Percentiles rank a stretch among this genome's conserved stretches.
Evolutionary conservation across 2,113 vertebrate species (phyloP).

Genomic region (Tor tambroides): DNA sequence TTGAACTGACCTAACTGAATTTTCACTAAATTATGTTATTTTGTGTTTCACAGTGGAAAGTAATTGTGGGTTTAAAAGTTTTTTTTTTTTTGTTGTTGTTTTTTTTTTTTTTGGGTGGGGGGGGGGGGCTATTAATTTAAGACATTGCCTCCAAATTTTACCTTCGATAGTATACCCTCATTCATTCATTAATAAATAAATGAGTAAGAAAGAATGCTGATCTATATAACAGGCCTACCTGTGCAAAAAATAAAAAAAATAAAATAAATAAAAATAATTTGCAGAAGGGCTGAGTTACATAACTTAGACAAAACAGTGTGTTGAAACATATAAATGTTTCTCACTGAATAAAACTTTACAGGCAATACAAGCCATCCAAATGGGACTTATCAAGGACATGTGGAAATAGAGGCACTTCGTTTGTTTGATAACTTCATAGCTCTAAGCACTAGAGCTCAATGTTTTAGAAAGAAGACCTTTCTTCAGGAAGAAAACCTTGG

Average conservation of each 20-base stretch:
- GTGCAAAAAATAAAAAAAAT: neutral
- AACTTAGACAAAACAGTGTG: neutral
- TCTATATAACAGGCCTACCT: neutral
- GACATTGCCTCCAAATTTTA: neutral
- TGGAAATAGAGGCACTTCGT: neutral
- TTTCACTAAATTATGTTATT: neutral
- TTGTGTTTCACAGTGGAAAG: neutral
- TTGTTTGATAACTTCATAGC: slow-evolving; percentile 16
- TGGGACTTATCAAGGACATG: neutral
- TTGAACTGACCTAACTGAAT: neutral
- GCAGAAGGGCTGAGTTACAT: neutral
- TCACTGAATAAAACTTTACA: neutral
- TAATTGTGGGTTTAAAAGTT: neutral
- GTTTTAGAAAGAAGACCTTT: slow-evolving; percentile 15
- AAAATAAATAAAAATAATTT: neutral
- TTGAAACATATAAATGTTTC: neutral
- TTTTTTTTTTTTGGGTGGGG: no score
- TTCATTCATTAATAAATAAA: neutral
- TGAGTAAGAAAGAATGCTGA: neutral
- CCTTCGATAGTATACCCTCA: no score
- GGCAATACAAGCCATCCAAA: neutral
- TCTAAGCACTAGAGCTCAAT: neutral
- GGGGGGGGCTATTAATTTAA: neutral
- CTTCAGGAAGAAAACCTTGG: neutral
- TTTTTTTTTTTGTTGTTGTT: no score